Base-by-base conservation (phyloP, 1,140 invertebrate genomes). In the Drosophila erecta region DNA sequence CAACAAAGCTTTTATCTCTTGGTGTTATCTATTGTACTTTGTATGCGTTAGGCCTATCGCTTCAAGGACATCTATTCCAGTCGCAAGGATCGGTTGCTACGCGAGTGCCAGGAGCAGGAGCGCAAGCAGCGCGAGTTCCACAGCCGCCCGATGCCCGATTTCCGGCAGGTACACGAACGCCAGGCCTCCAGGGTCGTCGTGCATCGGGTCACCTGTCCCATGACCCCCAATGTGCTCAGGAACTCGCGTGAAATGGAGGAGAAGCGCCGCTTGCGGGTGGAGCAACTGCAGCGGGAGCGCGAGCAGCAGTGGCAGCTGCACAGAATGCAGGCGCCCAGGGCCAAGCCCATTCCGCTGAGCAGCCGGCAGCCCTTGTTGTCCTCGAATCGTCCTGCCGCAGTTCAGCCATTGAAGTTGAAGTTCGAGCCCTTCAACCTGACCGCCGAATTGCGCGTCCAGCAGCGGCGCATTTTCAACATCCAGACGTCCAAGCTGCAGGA, bases 61-160 rank as follows among this genome's bases (percentile, higher is more conserved):
- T 89, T 84, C 22, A 90, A 80, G 73, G 76, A 89, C 17, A 90
- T 89, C 15, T 89, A 89, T 14, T 70, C 87, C 11, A 47, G 12
- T 17, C 72, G 53, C 30, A 80, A 84, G 61, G 53, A 84, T 30
- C 43, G 53, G 22, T 14, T 69, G 5, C 17, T 71, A 7, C 60
- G 27, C 2, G 24, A 72, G 30, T 41, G 27, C 3, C 11, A 62
- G 2, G 80, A 72, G 15, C 30, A 58, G 24, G 84, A 89, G 43
- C 79, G 76, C 2, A 54, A 60, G 15, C 50, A 58, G 40, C 84
- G 84, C 0, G 69, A 78, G 11, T 89, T 89, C 27, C 85, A 51
- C 24, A 89, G 85, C 44, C 84, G 72, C 0, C 84, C 84, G 2
- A 89, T 89, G 84, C 84, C 84, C 1, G 76, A 89, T 14, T 89